phyloP scores from a whole-genome alignment of 2,888 invertebrate genomes.

The Melikaiella ostensackeni region DNA sequence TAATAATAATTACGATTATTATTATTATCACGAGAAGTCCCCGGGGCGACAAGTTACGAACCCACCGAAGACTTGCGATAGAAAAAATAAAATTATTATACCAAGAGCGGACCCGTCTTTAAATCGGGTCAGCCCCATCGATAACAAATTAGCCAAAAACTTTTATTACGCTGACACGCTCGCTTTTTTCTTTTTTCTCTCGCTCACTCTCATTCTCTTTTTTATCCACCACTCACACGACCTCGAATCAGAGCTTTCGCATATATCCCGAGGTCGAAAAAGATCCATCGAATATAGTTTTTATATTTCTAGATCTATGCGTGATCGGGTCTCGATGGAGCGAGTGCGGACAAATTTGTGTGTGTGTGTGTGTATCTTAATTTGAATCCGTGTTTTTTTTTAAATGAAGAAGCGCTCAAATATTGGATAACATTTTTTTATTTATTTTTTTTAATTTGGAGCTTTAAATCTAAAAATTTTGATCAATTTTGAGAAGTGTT shows the following conservation, averaged over 20 bases:
- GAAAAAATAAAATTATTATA: constrained; percentile 56
- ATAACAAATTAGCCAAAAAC: constrained; percentile 51
- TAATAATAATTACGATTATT: constrained; percentile 40
- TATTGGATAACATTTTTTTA: neutral
- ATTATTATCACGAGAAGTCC: constrained; percentile 34
- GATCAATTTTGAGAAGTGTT: too few species aligned
- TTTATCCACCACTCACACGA: constrained; percentile 39
- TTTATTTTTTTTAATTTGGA: neutral
- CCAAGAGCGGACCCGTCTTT: constrained; percentile 40
- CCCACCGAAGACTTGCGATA: constrained; percentile 42
- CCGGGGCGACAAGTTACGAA: constrained; percentile 12
- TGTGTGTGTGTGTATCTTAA: constrained; percentile 45
- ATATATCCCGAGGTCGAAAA: constrained; percentile 11
- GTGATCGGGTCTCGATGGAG: constrained; percentile 35
- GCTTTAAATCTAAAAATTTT: too few species aligned
- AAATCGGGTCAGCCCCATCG: constrained; percentile 41
- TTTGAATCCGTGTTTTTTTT: constrained; percentile 47
- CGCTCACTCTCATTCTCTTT: constrained; percentile 39
- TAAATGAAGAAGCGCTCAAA: constrained; percentile 45
- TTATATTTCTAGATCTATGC: constrained; percentile 30
- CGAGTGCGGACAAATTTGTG: constrained; percentile 40
- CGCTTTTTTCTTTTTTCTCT: constrained; percentile 31
- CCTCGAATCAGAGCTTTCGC: constrained; percentile 12
- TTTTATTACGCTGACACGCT: constrained; percentile 37
- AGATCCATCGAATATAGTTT: neutral